Base-by-base conservation (phyloP, 2,888 invertebrate genomes). In the Tuberolachnus salignus region DNA sequence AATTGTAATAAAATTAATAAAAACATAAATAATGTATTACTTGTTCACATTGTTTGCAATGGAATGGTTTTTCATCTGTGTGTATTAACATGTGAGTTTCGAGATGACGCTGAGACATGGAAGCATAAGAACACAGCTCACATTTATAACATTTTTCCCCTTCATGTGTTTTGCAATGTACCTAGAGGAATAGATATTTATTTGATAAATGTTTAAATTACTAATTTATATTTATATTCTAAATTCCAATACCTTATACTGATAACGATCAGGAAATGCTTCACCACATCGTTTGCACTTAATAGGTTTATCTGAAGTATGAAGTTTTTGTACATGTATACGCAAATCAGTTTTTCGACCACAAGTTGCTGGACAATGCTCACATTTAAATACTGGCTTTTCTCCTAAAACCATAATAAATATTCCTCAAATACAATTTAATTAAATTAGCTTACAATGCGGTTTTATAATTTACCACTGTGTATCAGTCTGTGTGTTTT, bases 141-240 rank as follows among this genome's bases (percentile, higher is more conserved):
- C 98, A 98, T 84, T 94, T 95, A 88, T 91, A 97, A 86, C 97
- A 98, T 85, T 97, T 97, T 86, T 98, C 98, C 10, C 96, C 97
- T 84, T 97, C 97, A 84, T 97, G 97, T 0, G 95, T 93, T 89
- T 97, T 93, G 80, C 89, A 88, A 84, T 92, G 91, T 53, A 89
- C 86, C 88, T 89, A 6, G 6, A 74, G 34, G n/a, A n/a, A n/a
- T 83, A 80, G 66, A 75, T 55, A 70, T 61, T 75, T 57, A 19
- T 57, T 57, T 53, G 23, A 23, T 34, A 63, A 14, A 55, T 55
- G 19, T 81, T 44, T 14, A 67, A 6, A n/a, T n/a, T n/a, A 44
- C 23, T n/a, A 51, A 10, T 16, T 16, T 10, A 16, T 16, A 44
- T 42, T 1, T 42, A 44, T 9, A 64, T 19, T 74, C 16, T 9